Base-by-base conservation (phyloP, 2,113 vertebrate genomes). In the Saccopteryx leptura region DNA sequence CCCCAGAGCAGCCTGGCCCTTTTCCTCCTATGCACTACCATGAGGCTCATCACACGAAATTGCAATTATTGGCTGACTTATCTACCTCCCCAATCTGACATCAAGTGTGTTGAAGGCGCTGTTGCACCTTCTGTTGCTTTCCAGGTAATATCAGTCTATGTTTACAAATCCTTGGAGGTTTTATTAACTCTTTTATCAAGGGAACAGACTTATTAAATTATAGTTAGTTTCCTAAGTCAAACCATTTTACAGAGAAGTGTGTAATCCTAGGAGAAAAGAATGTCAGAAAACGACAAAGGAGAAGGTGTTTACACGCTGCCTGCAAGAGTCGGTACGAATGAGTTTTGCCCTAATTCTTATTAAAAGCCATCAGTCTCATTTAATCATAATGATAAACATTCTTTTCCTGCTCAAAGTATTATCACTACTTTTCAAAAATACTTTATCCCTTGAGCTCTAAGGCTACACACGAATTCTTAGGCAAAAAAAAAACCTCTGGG, bases 131-230 rank as follows among this genome's bases (percentile, higher is more conserved):
- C 78, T 61, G 12, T 21, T 69, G 52, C 69, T 96, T 90, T 82
- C 65, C 75, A 90, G 79, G 90, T 86, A 79, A 23, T 9, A 50
- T 63, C 19, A 6, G 61, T 60, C 90, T 54, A 31, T n/a, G 31
- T 93, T 88, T 78, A 39, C 68, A 81, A 54, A 68, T 63, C 39
- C 0, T 9, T 33, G 39, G 39, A 60, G 60, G 71, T 88, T 97
- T 93, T 75, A 80, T 76, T 96, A 83, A 78, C 60, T 56, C 65
- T 76, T 95, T 87, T 92, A 91, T 90, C 66, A 95, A 95, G n/a
- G 63, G 80, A 88, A 93, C 28, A 97, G 71, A 72, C 65, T 76
- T 90, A 75, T 33, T 84, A 96, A 74, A 88, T 88, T 94, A 87
- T 84, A 90, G 79, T 90, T 88, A 19, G n/a, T 80, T 90, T 89